phyloP scores from a whole-genome alignment of 2,797 vertebrate species.

The Sternotherus odoratus region DNA sequence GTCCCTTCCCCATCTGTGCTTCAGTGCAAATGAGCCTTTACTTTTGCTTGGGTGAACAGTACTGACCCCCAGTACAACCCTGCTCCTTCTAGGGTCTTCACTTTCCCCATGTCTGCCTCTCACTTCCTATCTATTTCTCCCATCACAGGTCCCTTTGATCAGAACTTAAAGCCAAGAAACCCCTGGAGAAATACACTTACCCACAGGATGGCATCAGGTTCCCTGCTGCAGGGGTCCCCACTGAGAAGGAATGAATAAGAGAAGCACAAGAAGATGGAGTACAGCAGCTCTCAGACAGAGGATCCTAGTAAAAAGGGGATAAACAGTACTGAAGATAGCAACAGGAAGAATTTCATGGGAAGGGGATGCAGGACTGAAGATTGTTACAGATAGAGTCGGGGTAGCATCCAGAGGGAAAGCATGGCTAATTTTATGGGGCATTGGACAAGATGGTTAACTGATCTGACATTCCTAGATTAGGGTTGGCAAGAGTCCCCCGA shows the following conservation, averaged over 20 bases:
- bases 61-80: fast-evolving
- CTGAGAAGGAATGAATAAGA: conserved; percentile 22
- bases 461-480: neutral
- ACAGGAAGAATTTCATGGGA: neutral
- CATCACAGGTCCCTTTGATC: neutral
- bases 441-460: neutral
- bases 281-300: neutral
- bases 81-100: fast-evolving
- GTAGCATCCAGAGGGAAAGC: no score
- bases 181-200: conserved; percentile 57
- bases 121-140: neutral
- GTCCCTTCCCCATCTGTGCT: neutral
- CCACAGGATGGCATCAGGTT: conserved; percentile 71
- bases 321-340: neutral
- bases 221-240: conserved; percentile 16
- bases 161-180: neutral
- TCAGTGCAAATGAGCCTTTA: neutral
- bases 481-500: neutral
- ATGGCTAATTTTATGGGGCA: fast-evolving
- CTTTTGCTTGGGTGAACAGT: neutral
- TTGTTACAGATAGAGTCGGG: neutral
- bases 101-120: neutral
- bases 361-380: neutral
- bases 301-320: conserved; percentile 24
- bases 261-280: neutral